These are phyloP conservation scores for Cryptotermes secundus DNA, from an alignment of 1,140 invertebrate genomes.

Conservation along the genomic window DNA sequence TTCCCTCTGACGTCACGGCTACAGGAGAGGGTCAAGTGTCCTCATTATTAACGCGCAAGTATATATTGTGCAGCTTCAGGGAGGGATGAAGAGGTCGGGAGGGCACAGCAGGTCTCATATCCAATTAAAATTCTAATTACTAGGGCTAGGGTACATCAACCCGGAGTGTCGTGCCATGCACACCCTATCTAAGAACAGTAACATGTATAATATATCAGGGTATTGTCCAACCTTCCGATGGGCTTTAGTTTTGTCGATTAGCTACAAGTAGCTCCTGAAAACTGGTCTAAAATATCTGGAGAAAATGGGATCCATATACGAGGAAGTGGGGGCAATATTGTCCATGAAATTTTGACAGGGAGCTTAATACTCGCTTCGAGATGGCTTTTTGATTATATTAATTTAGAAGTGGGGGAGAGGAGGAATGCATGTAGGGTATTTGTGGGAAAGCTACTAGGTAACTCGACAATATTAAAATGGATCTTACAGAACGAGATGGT, in stretches of 20 bases:
- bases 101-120: background rate
- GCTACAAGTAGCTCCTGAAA: background rate
- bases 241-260: background rate
- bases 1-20: background rate
- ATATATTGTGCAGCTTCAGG: background rate
- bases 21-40: background rate
- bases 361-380: too few species aligned
- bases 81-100: background rate
- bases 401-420: too few species aligned
- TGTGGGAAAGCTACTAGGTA: too few species aligned
- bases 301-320: background rate
- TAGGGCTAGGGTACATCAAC: background rate
- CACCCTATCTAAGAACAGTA: background rate
- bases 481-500: too few species aligned
- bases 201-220: background rate
- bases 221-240: background rate
- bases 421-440: too few species aligned
- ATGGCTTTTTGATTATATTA: too few species aligned
- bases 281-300: background rate
- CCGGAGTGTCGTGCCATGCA: background rate
- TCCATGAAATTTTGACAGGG: too few species aligned
- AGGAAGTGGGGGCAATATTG: too few species aligned
- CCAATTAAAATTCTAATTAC: constrained; percentile 1
- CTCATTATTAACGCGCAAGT: background rate
- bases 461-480: too few species aligned